Percentiles rank a stretch among this genome's conserved stretches.
phyloP scores from a whole-genome alignment of 2,797 vertebrate genomes.

The Sebastolobus altivelis region DNA sequence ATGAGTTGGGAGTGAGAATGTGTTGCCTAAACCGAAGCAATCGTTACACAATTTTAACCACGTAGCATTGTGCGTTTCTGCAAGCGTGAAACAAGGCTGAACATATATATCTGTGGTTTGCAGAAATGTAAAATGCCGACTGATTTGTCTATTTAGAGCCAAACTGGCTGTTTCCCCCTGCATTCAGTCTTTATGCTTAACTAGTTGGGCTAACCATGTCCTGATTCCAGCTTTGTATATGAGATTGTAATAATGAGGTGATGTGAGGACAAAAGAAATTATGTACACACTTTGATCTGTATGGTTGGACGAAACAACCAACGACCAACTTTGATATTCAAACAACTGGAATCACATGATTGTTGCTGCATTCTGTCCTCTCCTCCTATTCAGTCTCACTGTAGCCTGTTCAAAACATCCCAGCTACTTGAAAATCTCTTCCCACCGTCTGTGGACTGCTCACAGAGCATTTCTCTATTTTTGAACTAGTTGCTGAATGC shows the following conservation, averaged over 20 bases:
- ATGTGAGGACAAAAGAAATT: background rate
- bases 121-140: too few relatives aligned
- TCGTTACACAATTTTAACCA: too few relatives aligned
- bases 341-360: conserved; percentile 29
- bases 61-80: too few relatives aligned
- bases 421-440: conserved; percentile 49
- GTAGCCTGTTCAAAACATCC: conserved; percentile 45
- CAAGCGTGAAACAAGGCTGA: too few relatives aligned
- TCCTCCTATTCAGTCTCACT: conserved; percentile 19
- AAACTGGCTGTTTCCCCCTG: too few relatives aligned
- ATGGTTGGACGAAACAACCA: background rate
- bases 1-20: too few relatives aligned
- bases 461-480: conserved; percentile 55
- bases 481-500: conserved; percentile 62
- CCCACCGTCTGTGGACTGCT: conserved; percentile 40
- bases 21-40: too few relatives aligned
- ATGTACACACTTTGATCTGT: too few relatives aligned
- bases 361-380: conserved; percentile 13
- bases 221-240: background rate
- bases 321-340: conserved; percentile 14
- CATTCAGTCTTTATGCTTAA: background rate
- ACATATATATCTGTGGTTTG: too few relatives aligned
- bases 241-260: background rate
- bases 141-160: too few relatives aligned
- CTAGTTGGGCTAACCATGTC: background rate